A percentile compares a stretch with the other conserved stretches of the same genome.
Evolutionary conservation across 64 coral and sea anemone genomes (phyloP).

Genomic region (Trachythela sp.): DNA sequence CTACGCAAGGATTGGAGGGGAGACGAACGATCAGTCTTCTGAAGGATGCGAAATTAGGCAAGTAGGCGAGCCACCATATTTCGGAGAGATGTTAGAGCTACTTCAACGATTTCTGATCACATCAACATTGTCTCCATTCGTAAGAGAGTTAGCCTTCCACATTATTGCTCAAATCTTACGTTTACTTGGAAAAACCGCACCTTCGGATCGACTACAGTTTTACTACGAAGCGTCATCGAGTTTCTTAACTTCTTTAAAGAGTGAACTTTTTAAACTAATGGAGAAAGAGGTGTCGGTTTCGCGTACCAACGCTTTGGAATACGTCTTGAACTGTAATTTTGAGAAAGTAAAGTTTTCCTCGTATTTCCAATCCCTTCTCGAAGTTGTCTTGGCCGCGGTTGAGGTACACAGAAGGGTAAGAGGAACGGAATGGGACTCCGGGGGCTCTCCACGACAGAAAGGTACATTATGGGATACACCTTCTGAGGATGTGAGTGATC

Average conservation of each 20-base stretch:
- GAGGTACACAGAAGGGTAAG: conserved; percentile 40
- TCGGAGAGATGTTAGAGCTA: conserved; percentile 42
- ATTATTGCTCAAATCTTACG: conserved; percentile 71
- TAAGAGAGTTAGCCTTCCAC: conserved; percentile 61
- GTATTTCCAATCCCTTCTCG: conserved; percentile 80
- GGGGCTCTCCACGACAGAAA: neutral
- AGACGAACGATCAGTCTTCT: conserved; percentile 38
- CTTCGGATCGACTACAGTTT: conserved; percentile 5
- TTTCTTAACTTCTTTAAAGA: conserved; percentile 45
- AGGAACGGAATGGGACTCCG: neutral
- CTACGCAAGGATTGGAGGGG: neutral
- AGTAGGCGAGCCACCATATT: conserved; percentile 17
- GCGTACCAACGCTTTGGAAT: conserved; percentile 68
- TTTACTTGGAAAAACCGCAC: conserved; percentile 21
- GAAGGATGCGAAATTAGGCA: neutral
- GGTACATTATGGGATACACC: neutral
- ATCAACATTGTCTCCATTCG: neutral
- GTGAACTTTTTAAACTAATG: conserved; percentile 75
- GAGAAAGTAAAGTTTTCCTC: conserved; percentile 90
- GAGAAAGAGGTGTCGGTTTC: conserved; percentile 87
- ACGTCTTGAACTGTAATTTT: conserved; percentile 87
- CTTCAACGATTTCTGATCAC: neutral
- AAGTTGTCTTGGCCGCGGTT: conserved; percentile 61
- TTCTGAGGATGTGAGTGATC: neutral
- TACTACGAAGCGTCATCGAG: conserved; percentile 19